A percentile compares a stretch with the other conserved stretches of the same genome.
phyloP scores from a whole-genome alignment of 2,113 vertebrate species.

The Oplegnathus fasciatus region DNA sequence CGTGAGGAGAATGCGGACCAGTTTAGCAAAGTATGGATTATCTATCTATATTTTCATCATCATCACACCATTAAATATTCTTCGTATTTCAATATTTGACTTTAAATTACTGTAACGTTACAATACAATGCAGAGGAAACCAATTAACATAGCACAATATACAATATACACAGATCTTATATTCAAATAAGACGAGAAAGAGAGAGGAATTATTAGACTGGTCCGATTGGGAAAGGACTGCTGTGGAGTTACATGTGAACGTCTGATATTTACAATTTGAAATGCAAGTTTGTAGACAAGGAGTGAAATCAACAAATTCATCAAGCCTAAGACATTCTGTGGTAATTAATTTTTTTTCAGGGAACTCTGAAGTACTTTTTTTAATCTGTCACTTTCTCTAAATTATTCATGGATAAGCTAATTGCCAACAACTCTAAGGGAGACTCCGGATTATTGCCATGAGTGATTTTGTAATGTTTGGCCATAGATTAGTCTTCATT shows the following conservation, averaged over 20 bases:
- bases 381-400: slow-evolving; percentile 24
- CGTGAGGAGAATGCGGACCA: not conserved
- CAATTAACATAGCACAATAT: not conserved
- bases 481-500: slow-evolving; percentile 38
- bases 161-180: not conserved
- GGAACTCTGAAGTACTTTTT: not conserved
- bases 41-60: not conserved
- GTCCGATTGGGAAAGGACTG: not conserved
- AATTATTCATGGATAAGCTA: slow-evolving; percentile 28
- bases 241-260: not conserved
- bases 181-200: not conserved
- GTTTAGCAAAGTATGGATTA: slow-evolving; percentile 15
- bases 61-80: not conserved
- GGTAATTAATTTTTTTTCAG: not conserved
- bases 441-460: slow-evolving; percentile 23
- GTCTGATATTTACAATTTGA: not conserved
- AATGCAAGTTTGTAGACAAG: not conserved
- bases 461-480: slow-evolving; percentile 26
- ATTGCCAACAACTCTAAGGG: slow-evolving; percentile 15
- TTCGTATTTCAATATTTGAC: not conserved
- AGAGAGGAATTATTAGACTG: not conserved
- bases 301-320: slow-evolving; percentile 4
- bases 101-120: not conserved
- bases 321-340: not conserved
- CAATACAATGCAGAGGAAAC: not conserved